These are phyloP conservation scores for Eueremaeus valkanovi DNA, from an alignment of 2,888 invertebrate genomes.

Conservation along the genomic window DNA sequence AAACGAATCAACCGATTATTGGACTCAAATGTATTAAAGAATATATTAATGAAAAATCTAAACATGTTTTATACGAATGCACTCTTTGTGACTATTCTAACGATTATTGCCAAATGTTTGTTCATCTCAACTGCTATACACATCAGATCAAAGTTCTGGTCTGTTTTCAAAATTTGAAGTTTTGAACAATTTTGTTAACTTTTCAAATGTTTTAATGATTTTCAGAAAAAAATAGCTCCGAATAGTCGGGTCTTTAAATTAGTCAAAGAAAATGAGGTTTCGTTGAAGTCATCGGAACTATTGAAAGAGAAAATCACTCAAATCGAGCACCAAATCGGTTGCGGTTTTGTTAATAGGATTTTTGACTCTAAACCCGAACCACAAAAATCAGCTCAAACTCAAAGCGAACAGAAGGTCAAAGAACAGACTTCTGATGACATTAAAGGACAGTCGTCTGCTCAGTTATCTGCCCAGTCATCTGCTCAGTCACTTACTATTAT, in stretches of 20 bases:
- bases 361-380: not conserved
- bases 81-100: slow-evolving; percentile 18
- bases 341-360: slow-evolving; percentile 3
- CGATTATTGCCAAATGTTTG: not conserved
- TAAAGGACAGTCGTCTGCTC: too few species aligned
- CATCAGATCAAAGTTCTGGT: slow-evolving; percentile 19
- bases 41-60: not conserved
- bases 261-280: slow-evolving; percentile 7
- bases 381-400: not conserved
- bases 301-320: not conserved
- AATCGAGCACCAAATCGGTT: not conserved
- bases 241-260: not conserved
- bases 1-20: not conserved
- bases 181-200: not conserved
- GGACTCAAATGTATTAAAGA: slow-evolving; percentile 11
- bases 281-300: slow-evolving; percentile 15
- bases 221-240: not conserved
- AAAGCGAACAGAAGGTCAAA: too few species aligned
- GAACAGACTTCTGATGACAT: too few species aligned
- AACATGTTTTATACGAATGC: slow-evolving; percentile 6
- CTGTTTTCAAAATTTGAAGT: not conserved
- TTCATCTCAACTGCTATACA: not conserved
- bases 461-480: too few species aligned
- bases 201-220: not conserved
- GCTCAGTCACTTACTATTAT: too few species aligned